phyloP scores from a whole-genome alignment of 23 tunicate species.

The Styela clava region DNA sequence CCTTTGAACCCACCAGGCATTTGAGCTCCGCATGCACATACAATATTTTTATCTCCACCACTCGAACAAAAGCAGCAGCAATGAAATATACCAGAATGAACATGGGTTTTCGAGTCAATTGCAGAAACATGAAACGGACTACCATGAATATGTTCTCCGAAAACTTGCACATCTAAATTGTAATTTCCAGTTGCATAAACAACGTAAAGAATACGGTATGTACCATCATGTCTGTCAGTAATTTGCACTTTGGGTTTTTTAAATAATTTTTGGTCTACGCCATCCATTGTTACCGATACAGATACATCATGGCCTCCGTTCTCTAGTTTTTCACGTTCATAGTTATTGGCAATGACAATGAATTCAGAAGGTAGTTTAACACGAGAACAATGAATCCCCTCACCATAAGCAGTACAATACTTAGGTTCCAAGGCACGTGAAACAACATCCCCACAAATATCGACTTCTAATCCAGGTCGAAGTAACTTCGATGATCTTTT shows the following conservation, averaged over 20 bases:
- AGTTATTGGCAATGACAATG: conserved; percentile 8
- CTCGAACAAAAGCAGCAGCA: conserved; percentile 29
- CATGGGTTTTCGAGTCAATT: conserved; percentile 17
- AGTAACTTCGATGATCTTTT: conserved; percentile 24
- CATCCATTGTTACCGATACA: conserved; percentile 3
- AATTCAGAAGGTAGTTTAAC: conserved; percentile 26
- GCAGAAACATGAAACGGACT: conserved; percentile 28
- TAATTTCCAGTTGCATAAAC: conserved; percentile 24
- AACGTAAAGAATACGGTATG: conserved; percentile 17
- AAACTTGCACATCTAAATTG: conserved; percentile 13
- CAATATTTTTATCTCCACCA: conserved; percentile 24
- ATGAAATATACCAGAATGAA: conserved; percentile 27
- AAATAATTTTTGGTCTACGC: neutral
- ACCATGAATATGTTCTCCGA: conserved; percentile 13
- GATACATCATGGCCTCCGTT: conserved; percentile 17
- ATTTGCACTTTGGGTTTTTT: conserved; percentile 24
- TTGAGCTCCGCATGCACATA: conserved; percentile 22
- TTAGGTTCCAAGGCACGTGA: conserved; percentile 19
- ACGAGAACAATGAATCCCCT: conserved; percentile 27
- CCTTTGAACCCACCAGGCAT: conserved; percentile 30
- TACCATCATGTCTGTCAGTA: conserved; percentile 26
- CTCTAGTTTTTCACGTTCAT: conserved; percentile 12
- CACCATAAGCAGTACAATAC: conserved; percentile 14
- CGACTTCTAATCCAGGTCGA: conserved; percentile 25
- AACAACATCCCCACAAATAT: conserved; percentile 28